Conservation (phyloP, 2,888 invertebrate genomes). For the Nephrocerus scutellatus region DNA sequence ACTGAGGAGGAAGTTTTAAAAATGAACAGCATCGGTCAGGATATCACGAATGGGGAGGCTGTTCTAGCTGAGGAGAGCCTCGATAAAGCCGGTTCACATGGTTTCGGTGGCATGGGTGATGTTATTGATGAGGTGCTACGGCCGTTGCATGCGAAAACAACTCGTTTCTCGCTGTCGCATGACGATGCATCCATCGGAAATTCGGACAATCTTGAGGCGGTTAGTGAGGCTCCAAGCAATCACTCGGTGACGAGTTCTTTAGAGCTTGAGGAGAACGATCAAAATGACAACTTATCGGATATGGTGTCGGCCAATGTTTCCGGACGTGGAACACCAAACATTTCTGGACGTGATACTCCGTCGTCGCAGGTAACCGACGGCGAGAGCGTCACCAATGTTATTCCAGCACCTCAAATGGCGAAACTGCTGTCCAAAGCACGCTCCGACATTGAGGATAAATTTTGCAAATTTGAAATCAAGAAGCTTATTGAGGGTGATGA, state of each 20-base stretch:
- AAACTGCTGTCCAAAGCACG: slow-evolving; percentile 73
- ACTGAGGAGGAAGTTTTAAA: slow-evolving; percentile 59
- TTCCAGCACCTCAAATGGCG: slow-evolving; percentile 50
- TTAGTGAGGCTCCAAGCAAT: slow-evolving; percentile 92
- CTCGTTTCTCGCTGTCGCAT: slow-evolving; percentile 73
- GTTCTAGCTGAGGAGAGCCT: slow-evolving; percentile 26
- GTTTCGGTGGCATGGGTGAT: slow-evolving; percentile 36
- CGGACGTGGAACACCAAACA: slow-evolving; percentile 88
- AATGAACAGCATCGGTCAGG: slow-evolving; percentile 46
- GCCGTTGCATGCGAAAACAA: slow-evolving; percentile 53
- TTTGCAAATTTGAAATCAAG: slow-evolving; percentile 96
- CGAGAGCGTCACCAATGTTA: slow-evolving; percentile 54
- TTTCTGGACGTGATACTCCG: slow-evolving; percentile 93
- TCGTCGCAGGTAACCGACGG: slow-evolving; percentile 85
- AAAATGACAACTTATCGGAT: slow-evolving; percentile 89
- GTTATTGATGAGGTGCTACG: slow-evolving; percentile 40
- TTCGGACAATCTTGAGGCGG: slow-evolving; percentile 89
- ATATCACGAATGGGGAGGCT: slow-evolving; percentile 29
- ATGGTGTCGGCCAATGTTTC: slow-evolving; percentile 95
- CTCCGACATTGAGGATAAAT: slow-evolving; percentile 95
- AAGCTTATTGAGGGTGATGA: slow-evolving; percentile 78
- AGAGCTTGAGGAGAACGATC: slow-evolving; percentile 81
- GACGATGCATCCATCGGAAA: slow-evolving; percentile 90
- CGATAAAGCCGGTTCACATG: slow-evolving; percentile 33
- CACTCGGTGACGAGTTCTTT: slow-evolving; percentile 89